Conservation (phyloP, 2,888 invertebrate genomes). For the Arctia plantaginis region DNA sequence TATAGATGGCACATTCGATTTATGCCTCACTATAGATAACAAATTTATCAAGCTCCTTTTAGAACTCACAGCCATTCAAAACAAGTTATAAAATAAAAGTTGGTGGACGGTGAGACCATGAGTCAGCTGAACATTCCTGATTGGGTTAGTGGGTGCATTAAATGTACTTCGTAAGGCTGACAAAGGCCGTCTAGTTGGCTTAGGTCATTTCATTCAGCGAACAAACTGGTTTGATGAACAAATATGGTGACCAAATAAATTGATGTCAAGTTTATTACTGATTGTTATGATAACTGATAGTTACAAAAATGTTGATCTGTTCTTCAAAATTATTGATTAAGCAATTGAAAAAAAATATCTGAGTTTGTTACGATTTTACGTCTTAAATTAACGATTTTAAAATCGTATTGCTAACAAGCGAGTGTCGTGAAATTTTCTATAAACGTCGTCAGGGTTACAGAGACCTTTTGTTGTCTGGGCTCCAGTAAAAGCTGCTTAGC, state of each 20-base stretch:
- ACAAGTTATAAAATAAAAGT: conserved; percentile 47
- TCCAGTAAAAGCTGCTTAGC: too few relatives aligned
- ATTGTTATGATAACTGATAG: neutral
- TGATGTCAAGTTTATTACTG: conserved; percentile 20
- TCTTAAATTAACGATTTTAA: too few relatives aligned
- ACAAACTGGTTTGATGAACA: conserved; percentile 17
- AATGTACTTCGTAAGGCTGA: conserved; percentile 49
- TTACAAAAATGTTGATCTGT: neutral
- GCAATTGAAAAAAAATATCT: too few relatives aligned
- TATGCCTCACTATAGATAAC: neutral
- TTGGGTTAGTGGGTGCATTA: conserved; percentile 37
- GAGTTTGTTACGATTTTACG: too few relatives aligned
- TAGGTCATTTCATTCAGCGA: conserved; percentile 26
- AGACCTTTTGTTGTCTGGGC: too few relatives aligned
- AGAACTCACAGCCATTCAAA: conserved; percentile 27
- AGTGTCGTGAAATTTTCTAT: too few relatives aligned
- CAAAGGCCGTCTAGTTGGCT: conserved; percentile 54
- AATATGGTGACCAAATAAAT: conserved; percentile 14
- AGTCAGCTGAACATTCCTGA: conserved; percentile 35
- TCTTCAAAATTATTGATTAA: neutral
- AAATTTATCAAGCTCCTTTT: conserved; percentile 1
- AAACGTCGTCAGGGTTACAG: too few relatives aligned
- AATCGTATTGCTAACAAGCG: too few relatives aligned
- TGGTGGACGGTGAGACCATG: conserved; percentile 30
- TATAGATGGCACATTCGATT: too few relatives aligned